Evolutionary conservation across 2,113 vertebrate genomes (phyloP).

Genomic region (Crotalus horridus): DNA sequence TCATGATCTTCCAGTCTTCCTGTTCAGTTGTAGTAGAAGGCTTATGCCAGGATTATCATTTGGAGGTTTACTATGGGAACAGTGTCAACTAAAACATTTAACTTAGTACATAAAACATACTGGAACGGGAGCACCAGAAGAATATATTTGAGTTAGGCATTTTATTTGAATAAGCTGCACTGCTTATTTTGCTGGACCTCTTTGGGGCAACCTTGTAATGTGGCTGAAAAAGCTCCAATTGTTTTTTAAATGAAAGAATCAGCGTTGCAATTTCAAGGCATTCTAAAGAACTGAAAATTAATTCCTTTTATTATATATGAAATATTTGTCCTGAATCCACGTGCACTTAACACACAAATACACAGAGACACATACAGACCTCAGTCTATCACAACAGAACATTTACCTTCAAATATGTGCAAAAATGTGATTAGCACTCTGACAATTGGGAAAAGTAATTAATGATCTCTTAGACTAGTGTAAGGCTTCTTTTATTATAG

Average conservation of each 20-base stretch:
- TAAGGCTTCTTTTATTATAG: background rate
- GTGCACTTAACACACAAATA: background rate
- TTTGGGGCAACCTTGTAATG: background rate
- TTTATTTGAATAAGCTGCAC: background rate
- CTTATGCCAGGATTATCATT: background rate
- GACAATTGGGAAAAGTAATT: background rate
- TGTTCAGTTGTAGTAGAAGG: background rate
- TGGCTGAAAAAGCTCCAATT: background rate
- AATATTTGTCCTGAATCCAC: background rate
- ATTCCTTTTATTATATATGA: background rate
- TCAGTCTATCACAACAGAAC: background rate
- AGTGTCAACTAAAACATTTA: conserved; percentile 1
- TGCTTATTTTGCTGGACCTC: background rate
- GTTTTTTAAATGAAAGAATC: background rate
- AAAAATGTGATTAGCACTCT: background rate
- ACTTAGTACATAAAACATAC: background rate
- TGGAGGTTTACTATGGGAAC: background rate
- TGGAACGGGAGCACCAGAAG: background rate
- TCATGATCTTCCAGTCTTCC: background rate
- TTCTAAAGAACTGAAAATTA: background rate
- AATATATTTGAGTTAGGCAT: background rate
- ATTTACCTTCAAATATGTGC: background rate
- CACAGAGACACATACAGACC: background rate
- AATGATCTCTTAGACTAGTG: background rate
- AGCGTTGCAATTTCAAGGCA: background rate